These are phyloP conservation scores for Lydus trimaculatus DNA, from an alignment of 2,888 invertebrate genomes.

Conservation along the genomic window DNA sequence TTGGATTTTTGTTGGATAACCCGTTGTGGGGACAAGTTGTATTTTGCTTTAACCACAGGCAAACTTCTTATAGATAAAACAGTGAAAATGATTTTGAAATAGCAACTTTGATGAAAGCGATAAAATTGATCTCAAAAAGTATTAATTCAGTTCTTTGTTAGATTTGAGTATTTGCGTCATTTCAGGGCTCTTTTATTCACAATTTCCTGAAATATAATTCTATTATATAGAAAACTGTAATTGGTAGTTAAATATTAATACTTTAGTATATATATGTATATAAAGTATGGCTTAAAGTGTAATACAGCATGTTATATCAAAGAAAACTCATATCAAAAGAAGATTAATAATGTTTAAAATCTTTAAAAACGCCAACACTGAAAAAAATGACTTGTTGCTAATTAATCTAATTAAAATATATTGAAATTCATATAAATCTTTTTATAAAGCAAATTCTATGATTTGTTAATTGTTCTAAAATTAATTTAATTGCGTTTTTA, in stretches of 20 bases:
- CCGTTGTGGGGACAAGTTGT: too few relatives aligned
- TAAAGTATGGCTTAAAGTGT: background rate
- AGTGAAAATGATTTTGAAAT: too few relatives aligned
- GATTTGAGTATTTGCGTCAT: background rate
- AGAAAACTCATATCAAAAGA: background rate
- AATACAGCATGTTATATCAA: background rate
- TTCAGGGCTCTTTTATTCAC: constrained; percentile 17
- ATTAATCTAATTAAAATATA: background rate
- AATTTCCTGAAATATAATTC: constrained; percentile 18
- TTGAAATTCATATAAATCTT: background rate
- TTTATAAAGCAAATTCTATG: background rate
- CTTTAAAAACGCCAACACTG: background rate
- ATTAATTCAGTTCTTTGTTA: too few relatives aligned
- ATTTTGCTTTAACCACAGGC: too few relatives aligned
- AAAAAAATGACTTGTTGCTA: background rate
- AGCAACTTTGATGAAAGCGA: too few relatives aligned
- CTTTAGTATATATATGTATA: background rate
- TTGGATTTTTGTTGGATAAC: too few relatives aligned
- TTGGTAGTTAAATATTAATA: background rate
- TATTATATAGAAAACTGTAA: too few relatives aligned
- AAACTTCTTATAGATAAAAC: too few relatives aligned
- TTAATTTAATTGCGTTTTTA: constrained; percentile 23
- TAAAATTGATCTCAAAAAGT: too few relatives aligned
- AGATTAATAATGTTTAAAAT: background rate
- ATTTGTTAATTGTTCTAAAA: constrained; percentile 13